A percentile compares a stretch with the other conserved stretches of the same genome.
Conservation (phyloP, 1,140 invertebrate genomes). For the Hylyphantes graminicola region DNA sequence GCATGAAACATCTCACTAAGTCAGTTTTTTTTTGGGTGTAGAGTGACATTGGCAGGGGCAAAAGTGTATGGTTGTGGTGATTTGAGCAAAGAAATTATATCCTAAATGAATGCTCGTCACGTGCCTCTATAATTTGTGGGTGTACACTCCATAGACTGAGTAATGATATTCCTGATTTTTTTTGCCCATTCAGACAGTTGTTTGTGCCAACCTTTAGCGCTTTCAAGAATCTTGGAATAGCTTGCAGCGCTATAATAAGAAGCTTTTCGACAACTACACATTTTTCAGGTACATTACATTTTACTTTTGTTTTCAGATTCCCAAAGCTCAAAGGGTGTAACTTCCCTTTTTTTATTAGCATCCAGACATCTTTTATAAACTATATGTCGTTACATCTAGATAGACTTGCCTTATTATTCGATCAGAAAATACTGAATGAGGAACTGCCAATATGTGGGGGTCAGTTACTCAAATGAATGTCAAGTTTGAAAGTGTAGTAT, state of each 20-base stretch:
- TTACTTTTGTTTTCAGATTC: slow-evolving; percentile 35
- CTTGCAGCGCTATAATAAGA: slow-evolving; percentile 39
- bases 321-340: slow-evolving; percentile 39
- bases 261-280: slow-evolving; percentile 19
- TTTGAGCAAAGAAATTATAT: slow-evolving; percentile 26
- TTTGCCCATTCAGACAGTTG: slow-evolving; percentile 45
- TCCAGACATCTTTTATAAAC: slow-evolving; percentile 15
- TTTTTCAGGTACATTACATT: not conserved
- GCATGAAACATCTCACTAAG: too few species aligned
- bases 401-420: slow-evolving; percentile 52
- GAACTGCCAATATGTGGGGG: slow-evolving; percentile 13
- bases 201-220: slow-evolving; percentile 51
- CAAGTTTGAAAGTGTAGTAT: slow-evolving; percentile 11
- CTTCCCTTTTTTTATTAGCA: slow-evolving; percentile 25
- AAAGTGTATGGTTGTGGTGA: slow-evolving; percentile 20
- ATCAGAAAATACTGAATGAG: slow-evolving; percentile 2
- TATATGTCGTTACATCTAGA: slow-evolving; percentile 40
- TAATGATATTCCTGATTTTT: slow-evolving; percentile 26
- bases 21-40: too few species aligned
- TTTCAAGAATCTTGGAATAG: slow-evolving; percentile 21
- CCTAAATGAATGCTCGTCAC: slow-evolving; percentile 24
- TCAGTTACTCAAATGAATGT: slow-evolving; percentile 2
- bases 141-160: slow-evolving; percentile 16
- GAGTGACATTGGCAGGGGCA: not conserved
- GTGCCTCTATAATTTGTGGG: slow-evolving; percentile 44